phyloP scores from a whole-genome alignment of 35 echinoderm and acorn worm genomes.

The Amphiura filiformis region DNA sequence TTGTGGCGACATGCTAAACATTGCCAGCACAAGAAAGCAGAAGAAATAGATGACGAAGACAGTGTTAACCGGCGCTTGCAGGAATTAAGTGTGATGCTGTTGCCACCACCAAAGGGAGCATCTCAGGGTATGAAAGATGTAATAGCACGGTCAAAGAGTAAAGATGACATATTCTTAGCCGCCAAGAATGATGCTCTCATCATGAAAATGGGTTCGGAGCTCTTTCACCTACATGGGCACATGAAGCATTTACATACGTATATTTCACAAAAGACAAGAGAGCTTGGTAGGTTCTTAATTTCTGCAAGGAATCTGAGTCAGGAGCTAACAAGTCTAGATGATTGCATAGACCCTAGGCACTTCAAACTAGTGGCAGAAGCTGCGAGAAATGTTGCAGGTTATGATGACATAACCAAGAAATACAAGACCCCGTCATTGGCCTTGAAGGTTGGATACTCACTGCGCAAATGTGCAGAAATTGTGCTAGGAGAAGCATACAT shows the following conservation, averaged over 20 bases:
- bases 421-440: slow-evolving; percentile 29
- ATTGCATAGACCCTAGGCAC: slow-evolving; percentile 13
- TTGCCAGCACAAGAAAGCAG: no score
- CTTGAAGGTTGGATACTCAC: slow-evolving; percentile 41
- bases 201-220: no score
- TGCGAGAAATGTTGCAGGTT: slow-evolving; percentile 30
- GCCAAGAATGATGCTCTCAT: no score
- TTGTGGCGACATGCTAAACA: no score
- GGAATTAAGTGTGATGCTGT: no score
- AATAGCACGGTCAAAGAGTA: no score
- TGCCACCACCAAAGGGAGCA: no score
- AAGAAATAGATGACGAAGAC: no score
- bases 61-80: no score
- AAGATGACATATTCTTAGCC: no score
- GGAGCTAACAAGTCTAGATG: slow-evolving; percentile 1
- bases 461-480: slow-evolving; percentile 36
- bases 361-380: slow-evolving; percentile 27
- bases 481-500: slow-evolving; percentile 29
- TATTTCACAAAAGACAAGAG: slow-evolving; percentile 26
- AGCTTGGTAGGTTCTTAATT: slow-evolving; percentile 35
- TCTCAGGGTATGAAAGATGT: no score
- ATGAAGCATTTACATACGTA: slow-evolving; percentile 12
- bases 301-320: slow-evolving; percentile 2
- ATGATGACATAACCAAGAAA: slow-evolving; percentile 44
- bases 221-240: slow-evolving; percentile 18